phyloP scores from a whole-genome alignment of 2,113 vertebrate genomes.

The Ciconia boyciana region DNA sequence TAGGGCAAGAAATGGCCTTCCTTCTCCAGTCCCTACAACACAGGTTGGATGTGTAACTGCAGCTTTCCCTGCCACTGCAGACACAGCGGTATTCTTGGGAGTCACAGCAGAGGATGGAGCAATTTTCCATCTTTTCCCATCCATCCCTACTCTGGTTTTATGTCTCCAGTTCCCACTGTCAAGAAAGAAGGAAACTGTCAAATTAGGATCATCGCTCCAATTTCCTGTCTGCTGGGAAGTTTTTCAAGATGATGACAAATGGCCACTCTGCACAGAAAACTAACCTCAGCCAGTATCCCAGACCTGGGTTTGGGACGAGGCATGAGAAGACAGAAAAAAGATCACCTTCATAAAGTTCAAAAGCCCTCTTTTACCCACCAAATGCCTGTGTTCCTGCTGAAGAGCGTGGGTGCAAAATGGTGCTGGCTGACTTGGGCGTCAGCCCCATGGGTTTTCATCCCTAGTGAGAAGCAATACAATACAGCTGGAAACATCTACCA shows the following conservation, averaged over 20 bases:
- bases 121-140: constrained; percentile 13
- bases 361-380: not conserved
- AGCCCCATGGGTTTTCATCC: not conserved
- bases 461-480: not conserved
- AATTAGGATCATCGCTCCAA: not conserved
- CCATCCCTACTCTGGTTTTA: not conserved
- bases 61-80: not conserved
- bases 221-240: not conserved
- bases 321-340: not conserved
- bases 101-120: not conserved
- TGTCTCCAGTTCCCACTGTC: not conserved
- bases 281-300: not conserved
- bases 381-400: not conserved
- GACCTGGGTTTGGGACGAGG: not conserved
- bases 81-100: not conserved
- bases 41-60: not conserved
- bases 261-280: not conserved
- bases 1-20: not conserved
- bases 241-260: not conserved
- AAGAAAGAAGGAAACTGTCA: not conserved
- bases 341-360: not conserved
- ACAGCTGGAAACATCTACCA: not conserved
- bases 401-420: fast-evolving
- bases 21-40: not conserved
- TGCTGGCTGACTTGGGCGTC: not conserved